phyloP scores from a whole-genome alignment of 2,113 vertebrate species.

The Forbesichthys agassizii region DNA sequence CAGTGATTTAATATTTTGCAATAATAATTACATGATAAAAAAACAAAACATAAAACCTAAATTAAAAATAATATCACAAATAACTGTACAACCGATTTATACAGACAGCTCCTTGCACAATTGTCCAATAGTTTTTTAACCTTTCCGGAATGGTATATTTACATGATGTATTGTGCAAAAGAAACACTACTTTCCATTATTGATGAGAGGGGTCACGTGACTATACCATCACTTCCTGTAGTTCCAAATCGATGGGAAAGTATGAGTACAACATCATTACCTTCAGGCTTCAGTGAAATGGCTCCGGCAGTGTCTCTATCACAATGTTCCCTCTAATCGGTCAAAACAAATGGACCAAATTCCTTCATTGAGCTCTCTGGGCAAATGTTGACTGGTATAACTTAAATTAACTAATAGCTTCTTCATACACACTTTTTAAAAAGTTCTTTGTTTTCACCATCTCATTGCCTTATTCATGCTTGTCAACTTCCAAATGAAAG shows the following conservation, averaged over 20 bases:
- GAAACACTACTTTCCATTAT: slow-evolving; percentile 18
- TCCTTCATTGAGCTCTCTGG: not conserved
- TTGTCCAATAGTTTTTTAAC: slow-evolving; percentile 22
- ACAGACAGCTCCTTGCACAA: not conserved
- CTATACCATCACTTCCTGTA: not conserved
- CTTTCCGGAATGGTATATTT: slow-evolving; percentile 45
- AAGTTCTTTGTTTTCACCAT: slow-evolving; percentile 7
- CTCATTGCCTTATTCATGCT: slow-evolving; percentile 1
- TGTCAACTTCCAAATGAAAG: not conserved
- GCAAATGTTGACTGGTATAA: slow-evolving; percentile 22
- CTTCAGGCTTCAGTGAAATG: not conserved
- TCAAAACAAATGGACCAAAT: not conserved
- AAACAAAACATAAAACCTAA: not conserved
- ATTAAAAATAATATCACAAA: slow-evolving; percentile 19
- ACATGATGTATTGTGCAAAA: slow-evolving; percentile 53
- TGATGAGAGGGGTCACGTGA: slow-evolving; percentile 14
- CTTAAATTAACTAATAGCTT: slow-evolving; percentile 25
- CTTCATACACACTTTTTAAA: not conserved
- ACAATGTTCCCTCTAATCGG: not conserved
- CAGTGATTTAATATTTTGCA: not conserved
- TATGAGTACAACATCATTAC: not conserved
- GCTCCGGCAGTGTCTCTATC: not conserved
- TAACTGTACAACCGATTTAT: slow-evolving; percentile 25
- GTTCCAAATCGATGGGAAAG: slow-evolving; percentile 6
- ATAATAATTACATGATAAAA: slow-evolving; percentile 15